phyloP scores from a whole-genome alignment of 2,113 vertebrate species.

The Micronycteris hirsuta region DNA sequence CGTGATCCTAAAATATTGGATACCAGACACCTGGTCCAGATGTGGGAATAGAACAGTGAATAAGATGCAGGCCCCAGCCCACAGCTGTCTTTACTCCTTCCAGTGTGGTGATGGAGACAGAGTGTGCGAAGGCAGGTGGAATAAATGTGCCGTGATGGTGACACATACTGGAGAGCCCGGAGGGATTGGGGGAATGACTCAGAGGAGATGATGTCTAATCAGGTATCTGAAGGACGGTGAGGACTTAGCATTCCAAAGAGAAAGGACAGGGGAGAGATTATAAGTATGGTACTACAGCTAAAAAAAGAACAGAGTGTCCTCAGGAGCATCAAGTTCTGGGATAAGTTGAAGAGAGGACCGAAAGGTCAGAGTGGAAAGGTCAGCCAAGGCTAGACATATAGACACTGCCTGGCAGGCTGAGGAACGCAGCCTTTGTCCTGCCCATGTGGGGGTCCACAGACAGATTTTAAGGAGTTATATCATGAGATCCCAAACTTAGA shows the following conservation, averaged over 20 bases:
- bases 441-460: background rate
- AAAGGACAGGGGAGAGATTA: background rate
- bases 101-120: background rate
- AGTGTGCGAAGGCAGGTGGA: background rate
- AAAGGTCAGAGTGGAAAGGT: background rate
- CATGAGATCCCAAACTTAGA: background rate
- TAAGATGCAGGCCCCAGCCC: background rate
- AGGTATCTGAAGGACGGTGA: background rate
- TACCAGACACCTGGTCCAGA: background rate
- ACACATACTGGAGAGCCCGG: background rate
- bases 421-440: background rate
- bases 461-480: background rate
- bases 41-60: background rate
- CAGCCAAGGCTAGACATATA: background rate
- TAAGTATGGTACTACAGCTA: background rate
- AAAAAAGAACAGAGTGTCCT: background rate
- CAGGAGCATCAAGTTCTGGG: background rate
- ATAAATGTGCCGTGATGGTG: background rate
- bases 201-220: background rate
- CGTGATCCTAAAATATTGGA: constrained; percentile 30
- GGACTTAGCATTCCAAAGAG: background rate
- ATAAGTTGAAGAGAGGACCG: background rate
- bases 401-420: background rate
- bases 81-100: background rate
- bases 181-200: background rate